These are phyloP conservation scores for Drosophila demipolita DNA, from an alignment of 2,888 invertebrate species.

Conservation along the genomic window DNA sequence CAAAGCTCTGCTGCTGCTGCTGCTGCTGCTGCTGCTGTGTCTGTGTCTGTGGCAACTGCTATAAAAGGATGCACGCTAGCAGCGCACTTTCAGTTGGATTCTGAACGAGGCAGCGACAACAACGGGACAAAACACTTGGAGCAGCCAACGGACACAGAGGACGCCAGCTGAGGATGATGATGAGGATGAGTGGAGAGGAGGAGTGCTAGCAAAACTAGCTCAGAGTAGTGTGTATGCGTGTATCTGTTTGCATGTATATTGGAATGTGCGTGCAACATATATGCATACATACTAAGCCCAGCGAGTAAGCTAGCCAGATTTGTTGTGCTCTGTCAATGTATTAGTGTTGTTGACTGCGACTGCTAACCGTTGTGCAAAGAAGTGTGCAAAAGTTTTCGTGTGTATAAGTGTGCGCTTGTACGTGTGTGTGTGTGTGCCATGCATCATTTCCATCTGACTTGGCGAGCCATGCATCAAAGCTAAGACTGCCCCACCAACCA, in stretches of 20 bases:
- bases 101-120: constrained; percentile 75
- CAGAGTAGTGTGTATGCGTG: constrained; percentile 39
- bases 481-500: background rate
- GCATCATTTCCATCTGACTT: background rate
- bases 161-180: constrained; percentile 33
- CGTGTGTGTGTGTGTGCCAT: constrained; percentile 18
- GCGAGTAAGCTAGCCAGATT: constrained; percentile 9
- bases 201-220: constrained; percentile 74
- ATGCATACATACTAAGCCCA: constrained; percentile 9
- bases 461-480: constrained; percentile 1
- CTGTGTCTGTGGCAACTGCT: constrained; percentile 31
- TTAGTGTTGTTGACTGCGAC: constrained; percentile 6
- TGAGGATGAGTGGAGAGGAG: constrained; percentile 32
- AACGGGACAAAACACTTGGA: constrained; percentile 34
- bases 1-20: constrained; percentile 49
- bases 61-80: constrained; percentile 74
- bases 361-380: constrained; percentile 3
- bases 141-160: constrained; percentile 35
- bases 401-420: constrained; percentile 9
- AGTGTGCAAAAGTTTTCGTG: constrained; percentile 4
- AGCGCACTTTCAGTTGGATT: constrained; percentile 77
- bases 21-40: constrained; percentile 14
- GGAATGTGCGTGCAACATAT: background rate
- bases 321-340: constrained; percentile 17
- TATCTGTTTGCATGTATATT: constrained; percentile 3